Evolutionary conservation across 2,888 invertebrate species (phyloP), one percentile per base, ranked within the genome.

Genomic region (Agapetus fuscipes): DNA sequence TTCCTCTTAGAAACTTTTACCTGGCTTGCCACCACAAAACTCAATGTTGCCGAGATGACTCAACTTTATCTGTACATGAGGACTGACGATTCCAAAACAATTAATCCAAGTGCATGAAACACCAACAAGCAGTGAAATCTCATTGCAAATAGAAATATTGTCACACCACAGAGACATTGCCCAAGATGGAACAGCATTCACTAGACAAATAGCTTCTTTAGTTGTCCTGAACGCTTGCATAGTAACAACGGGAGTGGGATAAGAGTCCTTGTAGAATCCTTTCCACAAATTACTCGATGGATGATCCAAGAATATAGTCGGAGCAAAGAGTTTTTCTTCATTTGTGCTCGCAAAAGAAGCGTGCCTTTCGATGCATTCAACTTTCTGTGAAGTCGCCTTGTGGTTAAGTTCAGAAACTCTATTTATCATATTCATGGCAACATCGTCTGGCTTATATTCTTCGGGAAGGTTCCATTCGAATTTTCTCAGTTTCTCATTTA

Each of bases 111-210:
- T 31, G 15, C 29, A 28, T 7, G 16, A n/a, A 11, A 38, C 33
- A n/a, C 43, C 16, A 4, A 34, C 26, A 25, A 15, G 34, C 17
- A 41, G 52, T 2, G 66, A 61, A 5, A 74, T 63, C 56, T 76
- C 75, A 50, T 74, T 56, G 2, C 66, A 66, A 14, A 74, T 52
- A 24, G 67, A 60, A 27, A 66, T 52, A 50, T 67, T 71, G 58
- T 75, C 73, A 2, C 71, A 65, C 72, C 74, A 76, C 16, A 76
- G 59, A 41, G 72, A 71, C 3, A 65, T 65, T 9, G 60, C 69
- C 6, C 68, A 54, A 3, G 70, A 69, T 27, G 60, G 58, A 10
- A 60, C 58, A 53, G 71, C 72, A 54, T 75, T 75, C 15, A 70
- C 67, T 30, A 76, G 55, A 24, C 58, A 53, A 2, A 72, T 57